A percentile compares a stretch with the other conserved stretches of the same genome.
Evolutionary conservation across 1,140 invertebrate genomes (phyloP).

Genomic region (Cydia pomonella): DNA sequence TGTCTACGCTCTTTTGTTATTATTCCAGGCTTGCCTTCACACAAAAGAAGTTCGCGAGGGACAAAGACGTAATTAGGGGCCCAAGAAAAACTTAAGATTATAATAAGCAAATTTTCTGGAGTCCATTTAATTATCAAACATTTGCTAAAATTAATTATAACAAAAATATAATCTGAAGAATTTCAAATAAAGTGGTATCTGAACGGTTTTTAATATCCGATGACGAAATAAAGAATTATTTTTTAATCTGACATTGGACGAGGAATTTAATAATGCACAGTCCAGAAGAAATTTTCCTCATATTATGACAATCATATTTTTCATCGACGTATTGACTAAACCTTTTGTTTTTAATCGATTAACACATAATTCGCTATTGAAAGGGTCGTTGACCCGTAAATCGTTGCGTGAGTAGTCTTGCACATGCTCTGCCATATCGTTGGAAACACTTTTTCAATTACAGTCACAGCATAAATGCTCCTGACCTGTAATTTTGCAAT

Average conservation of each 20-base stretch:
- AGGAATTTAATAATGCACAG: not conserved
- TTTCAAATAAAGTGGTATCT: not conserved
- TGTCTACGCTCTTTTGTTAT: slow-evolving; percentile 71
- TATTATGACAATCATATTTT: no score
- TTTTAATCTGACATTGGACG: not conserved
- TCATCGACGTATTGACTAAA: not conserved
- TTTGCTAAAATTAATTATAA: not conserved
- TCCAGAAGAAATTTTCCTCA: not conserved
- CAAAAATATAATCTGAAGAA: not conserved
- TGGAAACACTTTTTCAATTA: slow-evolving; percentile 56
- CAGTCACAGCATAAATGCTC: slow-evolving; percentile 42
- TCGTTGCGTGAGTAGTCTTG: slow-evolving; percentile 52
- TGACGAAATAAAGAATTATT: not conserved
- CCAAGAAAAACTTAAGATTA: slow-evolving; percentile 51
- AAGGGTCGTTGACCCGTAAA: slow-evolving; percentile 56
- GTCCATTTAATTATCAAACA: not conserved
- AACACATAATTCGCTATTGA: slow-evolving; percentile 39
- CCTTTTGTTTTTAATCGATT: not conserved
- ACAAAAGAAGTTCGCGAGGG: slow-evolving; percentile 69
- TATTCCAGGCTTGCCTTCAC: slow-evolving; percentile 61
- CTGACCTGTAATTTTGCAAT: slow-evolving; percentile 56
- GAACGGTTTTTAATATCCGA: not conserved
- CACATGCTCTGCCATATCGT: slow-evolving; percentile 36
- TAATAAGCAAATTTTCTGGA: slow-evolving; percentile 11
- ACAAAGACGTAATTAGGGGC: slow-evolving; percentile 75